phyloP scores from a whole-genome alignment of 2,888 invertebrate species.

The Pycnomerus fuliginosus region DNA sequence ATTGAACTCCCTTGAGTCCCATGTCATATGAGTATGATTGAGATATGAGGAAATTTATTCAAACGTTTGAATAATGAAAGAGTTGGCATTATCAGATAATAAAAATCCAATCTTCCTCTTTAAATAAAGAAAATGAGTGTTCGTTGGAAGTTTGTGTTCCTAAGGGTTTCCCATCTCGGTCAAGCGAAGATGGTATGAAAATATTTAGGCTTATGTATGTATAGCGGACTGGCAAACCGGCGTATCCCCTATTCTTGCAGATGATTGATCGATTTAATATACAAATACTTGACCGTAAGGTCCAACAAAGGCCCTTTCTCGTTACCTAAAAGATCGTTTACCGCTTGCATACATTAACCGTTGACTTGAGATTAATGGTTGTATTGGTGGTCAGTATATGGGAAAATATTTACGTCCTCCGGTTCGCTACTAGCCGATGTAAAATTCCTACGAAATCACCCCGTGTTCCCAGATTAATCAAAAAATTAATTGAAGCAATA shows the following conservation, averaged over 20 bases:
- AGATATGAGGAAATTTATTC: no score
- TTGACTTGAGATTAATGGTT: constrained; percentile 52
- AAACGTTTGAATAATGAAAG: no score
- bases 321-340: constrained; percentile 54
- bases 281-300: constrained; percentile 56
- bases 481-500: constrained; percentile 5
- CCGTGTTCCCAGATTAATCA: no score
- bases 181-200: constrained; percentile 28
- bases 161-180: constrained; percentile 22
- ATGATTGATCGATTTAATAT: constrained; percentile 56
- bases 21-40: no score
- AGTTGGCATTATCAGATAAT: no score
- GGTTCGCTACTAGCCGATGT: constrained; percentile 12
- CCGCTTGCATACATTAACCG: constrained; percentile 54
- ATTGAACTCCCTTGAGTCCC: no score
- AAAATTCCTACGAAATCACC: constrained; percentile 12
- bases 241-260: constrained; percentile 48
- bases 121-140: no score
- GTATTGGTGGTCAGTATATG: constrained; percentile 44
- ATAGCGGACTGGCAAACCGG: constrained; percentile 31
- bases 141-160: constrained; percentile 24
- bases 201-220: constrained; percentile 30
- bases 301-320: constrained; percentile 52
- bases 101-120: no score
- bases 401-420: constrained; percentile 36